A percentile compares a stretch with the other conserved stretches of the same genome.
These are phyloP conservation scores for Autographa pulchrina DNA, from an alignment of 2,888 invertebrate genomes.

Conservation along the genomic window DNA sequence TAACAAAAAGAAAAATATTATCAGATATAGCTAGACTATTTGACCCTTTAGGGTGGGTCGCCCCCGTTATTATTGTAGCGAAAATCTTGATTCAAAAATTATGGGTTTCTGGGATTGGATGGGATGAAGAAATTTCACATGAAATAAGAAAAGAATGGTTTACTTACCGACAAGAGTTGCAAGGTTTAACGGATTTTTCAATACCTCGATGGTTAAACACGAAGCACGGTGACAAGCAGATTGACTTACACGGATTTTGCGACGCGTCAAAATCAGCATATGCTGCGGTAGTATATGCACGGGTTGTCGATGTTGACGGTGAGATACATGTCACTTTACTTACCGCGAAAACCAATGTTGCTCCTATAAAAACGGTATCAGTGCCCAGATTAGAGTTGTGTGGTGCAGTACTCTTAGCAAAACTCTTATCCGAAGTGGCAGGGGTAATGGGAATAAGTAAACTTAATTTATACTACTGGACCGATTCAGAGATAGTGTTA, in stretches of 20 bases:
- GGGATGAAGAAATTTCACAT: constrained; percentile 56
- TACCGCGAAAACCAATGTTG: not conserved
- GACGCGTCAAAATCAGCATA: constrained; percentile 1
- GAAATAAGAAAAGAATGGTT: not conserved
- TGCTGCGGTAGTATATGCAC: not conserved
- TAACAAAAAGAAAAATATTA: constrained; percentile 62
- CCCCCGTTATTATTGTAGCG: constrained; percentile 54
- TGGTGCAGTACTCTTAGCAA: not conserved
- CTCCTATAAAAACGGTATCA: not conserved
- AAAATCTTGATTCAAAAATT: constrained; percentile 63
- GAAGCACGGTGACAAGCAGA: not conserved
- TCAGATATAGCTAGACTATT: constrained; percentile 60
- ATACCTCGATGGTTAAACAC: not conserved
- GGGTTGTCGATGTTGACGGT: not conserved
- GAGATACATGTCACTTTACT: not conserved
- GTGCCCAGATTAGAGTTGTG: not conserved
- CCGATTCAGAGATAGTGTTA: not conserved
- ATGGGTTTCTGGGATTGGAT: constrained; percentile 57
- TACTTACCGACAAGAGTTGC: not conserved
- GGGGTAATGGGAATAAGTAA: not conserved
- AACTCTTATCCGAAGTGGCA: not conserved
- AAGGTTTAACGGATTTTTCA: not conserved
- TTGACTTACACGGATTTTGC: not conserved
- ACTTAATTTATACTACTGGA: not conserved
- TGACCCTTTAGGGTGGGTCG: constrained; percentile 64